Conservation (phyloP, 37 sponge, comb jelly and placozoan genomes). For the Beroe forskalii region DNA sequence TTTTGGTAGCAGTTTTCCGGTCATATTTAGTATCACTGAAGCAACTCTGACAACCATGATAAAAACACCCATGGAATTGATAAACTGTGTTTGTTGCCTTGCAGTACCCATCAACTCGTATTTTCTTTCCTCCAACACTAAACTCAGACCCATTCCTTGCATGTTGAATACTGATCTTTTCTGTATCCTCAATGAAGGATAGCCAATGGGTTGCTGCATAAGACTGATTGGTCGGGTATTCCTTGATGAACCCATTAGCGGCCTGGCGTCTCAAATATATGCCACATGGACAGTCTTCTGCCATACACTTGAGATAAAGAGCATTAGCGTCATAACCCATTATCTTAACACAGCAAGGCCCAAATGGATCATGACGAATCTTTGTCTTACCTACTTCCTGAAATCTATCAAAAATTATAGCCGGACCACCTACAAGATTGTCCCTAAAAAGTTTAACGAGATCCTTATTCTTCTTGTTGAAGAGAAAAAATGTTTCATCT, state of each 20-base stretch:
- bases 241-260: background rate
- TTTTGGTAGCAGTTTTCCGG: background rate
- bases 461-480: background rate
- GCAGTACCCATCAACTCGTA: constrained; percentile 3
- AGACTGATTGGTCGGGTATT: background rate
- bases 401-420: background rate
- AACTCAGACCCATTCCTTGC: background rate
- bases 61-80: constrained; percentile 45
- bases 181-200: background rate
- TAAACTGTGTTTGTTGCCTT: background rate
- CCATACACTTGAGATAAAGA: background rate
- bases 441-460: background rate
- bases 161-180: background rate
- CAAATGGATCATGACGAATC: background rate
- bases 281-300: background rate
- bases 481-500: background rate
- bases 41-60: background rate
- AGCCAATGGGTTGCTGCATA: background rate
- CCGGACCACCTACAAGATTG: background rate
- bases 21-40: background rate
- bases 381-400: background rate
- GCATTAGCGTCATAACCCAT: background rate
- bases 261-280: background rate
- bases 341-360: background rate
- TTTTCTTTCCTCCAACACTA: background rate